Base-by-base conservation (phyloP, 2,888 invertebrate species). In the Linyphia triangularis region DNA sequence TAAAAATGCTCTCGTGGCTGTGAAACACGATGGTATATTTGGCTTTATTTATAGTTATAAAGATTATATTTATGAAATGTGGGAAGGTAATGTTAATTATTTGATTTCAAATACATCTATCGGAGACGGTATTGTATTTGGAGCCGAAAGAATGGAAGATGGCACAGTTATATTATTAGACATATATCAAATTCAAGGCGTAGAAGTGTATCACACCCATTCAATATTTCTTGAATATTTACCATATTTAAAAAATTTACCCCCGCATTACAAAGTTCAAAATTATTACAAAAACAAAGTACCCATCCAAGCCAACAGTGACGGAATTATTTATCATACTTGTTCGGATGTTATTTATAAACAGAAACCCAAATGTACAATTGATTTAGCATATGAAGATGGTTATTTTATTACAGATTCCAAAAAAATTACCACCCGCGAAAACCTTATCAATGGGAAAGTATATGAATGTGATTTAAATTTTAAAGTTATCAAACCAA, bases 21-120 rank as follows among this genome's bases (percentile, higher is more conserved):
- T 78, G 0, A 78, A 78, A 28, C 78, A 78, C 19, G 78, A 78
- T 37, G 78, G 78, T 26, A 65, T 78, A 24, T 78, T 78, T 65
- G 78, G 78, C 13, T 40, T 65, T 13, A 26, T 78, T 16, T 65
- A 78, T 6, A 65, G 65, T 65, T 78, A 78, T 65, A 10, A 65
- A n/a, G 9, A 65, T 65, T 78, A 61, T 19, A 78, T 78, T 65
- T 78, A 65, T 26, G 78, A 78, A 65, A 28, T 30, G 22, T 78
- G 78, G 78, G 78, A 78, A 65, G 65, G 78, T 28, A 78, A 78
- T 28, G 9, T 13, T 16, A 37, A 40, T 24, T 9, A 43, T 10
- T 19, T 78, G 0, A 19, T 78, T n/a, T 0, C 13, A 3, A 65
- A 78, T 43, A n/a, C 10, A n/a, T 43, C 63, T 16, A 63, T 78